Percentiles rank a stretch among this genome's conserved stretches.
Evolutionary conservation across 2,113 vertebrate genomes (phyloP).

Genomic region (Brienomyrus brachyistius): DNA sequence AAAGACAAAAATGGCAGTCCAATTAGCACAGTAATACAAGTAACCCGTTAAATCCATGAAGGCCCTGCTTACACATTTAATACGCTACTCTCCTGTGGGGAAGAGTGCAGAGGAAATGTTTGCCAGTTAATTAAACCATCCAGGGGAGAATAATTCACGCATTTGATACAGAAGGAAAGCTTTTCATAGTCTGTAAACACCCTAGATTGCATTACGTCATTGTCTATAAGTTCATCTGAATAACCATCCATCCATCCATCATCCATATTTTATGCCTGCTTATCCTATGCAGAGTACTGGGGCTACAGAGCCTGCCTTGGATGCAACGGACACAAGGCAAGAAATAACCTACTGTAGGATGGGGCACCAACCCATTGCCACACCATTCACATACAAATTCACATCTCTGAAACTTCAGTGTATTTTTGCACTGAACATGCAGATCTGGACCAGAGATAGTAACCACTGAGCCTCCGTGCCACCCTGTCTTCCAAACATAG

Average conservation of each 20-base stretch:
- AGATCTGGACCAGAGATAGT: background rate
- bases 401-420: background rate
- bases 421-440: background rate
- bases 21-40: background rate
- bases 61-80: slow-evolving; percentile 18
- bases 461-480: background rate
- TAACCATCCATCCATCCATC: background rate
- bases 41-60: background rate
- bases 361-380: background rate
- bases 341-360: background rate
- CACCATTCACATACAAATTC: background rate
- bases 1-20: background rate
- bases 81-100: slow-evolving; percentile 20
- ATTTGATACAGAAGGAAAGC: background rate
- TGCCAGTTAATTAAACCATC: slow-evolving; percentile 46
- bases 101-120: slow-evolving; percentile 32
- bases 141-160: slow-evolving; percentile 23
- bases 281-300: background rate
- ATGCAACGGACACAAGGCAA: background rate
- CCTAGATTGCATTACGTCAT: background rate
- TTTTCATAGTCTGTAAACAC: background rate
- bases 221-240: background rate
- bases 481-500: background rate
- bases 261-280: background rate
- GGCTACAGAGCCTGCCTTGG: background rate